Conservation (phyloP, 2,888 invertebrate genomes). For the Iselma pallidipennis region DNA sequence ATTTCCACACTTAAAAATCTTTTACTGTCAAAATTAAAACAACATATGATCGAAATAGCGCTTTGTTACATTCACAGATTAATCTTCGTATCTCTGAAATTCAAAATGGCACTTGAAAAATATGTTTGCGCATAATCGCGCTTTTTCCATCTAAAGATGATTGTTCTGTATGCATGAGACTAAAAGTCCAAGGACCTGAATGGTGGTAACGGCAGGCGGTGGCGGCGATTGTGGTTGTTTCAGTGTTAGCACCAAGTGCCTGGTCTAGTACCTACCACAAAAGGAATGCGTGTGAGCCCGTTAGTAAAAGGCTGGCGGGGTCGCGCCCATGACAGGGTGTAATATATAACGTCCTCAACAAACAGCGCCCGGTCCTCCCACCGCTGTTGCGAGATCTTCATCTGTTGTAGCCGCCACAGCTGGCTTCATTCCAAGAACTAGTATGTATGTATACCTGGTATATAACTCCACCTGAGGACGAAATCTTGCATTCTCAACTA, state of each 20-base stretch:
- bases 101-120: not conserved
- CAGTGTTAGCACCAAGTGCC: conserved; percentile 26
- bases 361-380: conserved; percentile 49
- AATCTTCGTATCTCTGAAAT: not conserved
- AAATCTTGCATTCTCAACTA: conserved; percentile 6
- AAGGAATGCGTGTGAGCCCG: conserved; percentile 47
- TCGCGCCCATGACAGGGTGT: conserved; percentile 50
- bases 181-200: not conserved
- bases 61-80: no score
- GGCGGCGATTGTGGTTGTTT: conserved; percentile 17
- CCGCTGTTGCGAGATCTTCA: conserved; percentile 49
- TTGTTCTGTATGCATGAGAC: not conserved
- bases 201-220: conserved; percentile 22
- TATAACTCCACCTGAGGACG: conserved; percentile 17
- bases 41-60: no score
- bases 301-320: conserved; percentile 47
- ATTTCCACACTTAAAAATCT: no score
- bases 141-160: not conserved
- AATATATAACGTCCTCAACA: conserved; percentile 52
- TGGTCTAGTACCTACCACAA: conserved; percentile 41
- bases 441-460: conserved; percentile 14
- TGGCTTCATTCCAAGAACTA: conserved; percentile 46
- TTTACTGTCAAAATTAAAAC: no score
- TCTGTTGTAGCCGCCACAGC: conserved; percentile 35
- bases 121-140: no score